Evolutionary conservation across 2,888 invertebrate genomes (phyloP), one percentile per base, ranked within the genome.

Genomic region (Portevinia maculata): DNA sequence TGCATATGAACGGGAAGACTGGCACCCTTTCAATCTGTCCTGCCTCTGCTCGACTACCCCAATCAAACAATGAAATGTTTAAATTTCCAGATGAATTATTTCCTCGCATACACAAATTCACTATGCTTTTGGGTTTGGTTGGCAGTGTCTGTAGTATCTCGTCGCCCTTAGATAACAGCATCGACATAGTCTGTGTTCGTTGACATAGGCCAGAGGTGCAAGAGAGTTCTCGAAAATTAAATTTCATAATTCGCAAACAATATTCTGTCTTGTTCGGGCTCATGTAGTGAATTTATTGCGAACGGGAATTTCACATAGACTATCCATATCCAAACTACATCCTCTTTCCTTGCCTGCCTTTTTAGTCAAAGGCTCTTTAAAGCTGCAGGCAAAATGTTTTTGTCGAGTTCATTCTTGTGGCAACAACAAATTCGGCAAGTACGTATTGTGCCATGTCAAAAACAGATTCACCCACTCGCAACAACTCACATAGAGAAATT

Each of bases 191-290:
- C 59, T 57, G 46, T 64, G 64, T 46, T 34, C 53, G 64, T 53
- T 70, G 75, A 60, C 76, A 62, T 13, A 50, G 34, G 9, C 1
- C 7, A 5, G 37, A 15, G n/a, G 30, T 4, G 7, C 19, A 65
- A 41, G 13, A 52, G 62, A 28, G 64, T 39, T 28, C 32, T 59
- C 17, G 75, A 70, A 76, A 64, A 81, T 81, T 60, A 75, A 81
- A 81, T 81, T 81, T 53, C 59, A 81, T 81, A 81, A 81, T 71
- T 81, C 60, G 70, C 75, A 65, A 79, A 79, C 73, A 73, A 73
- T n/a, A 34, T 60, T 44, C 64, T 21, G 50, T 39, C 15, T 32
- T 13, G n/a, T 34, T 34, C 28, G 30, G 37, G 34, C 57, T 17
- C 44, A 34, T 34, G 24, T 34, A 57, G 30, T 48, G 21, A 55